phyloP scores from a whole-genome alignment of 2,797 vertebrate genomes.

The Coregonus ussuriensis region DNA sequence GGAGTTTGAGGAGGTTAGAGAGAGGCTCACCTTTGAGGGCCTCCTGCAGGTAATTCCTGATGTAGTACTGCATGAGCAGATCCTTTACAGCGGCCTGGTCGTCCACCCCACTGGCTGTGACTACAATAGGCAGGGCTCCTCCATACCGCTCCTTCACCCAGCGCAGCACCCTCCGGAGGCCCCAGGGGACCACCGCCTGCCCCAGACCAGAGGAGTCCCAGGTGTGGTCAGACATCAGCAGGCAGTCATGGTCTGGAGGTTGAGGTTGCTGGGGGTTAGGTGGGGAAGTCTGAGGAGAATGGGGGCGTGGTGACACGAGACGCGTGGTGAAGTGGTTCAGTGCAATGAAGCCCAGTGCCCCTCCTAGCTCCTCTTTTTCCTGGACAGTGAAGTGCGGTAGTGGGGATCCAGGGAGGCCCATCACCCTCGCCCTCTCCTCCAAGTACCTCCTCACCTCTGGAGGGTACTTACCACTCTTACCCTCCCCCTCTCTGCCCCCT shows the following conservation, averaged over 20 bases:
- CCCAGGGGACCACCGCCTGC: conserved; percentile 86
- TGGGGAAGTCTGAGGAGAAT: not conserved
- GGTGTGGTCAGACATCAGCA: conserved; percentile 83
- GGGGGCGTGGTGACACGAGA: conserved; percentile 76
- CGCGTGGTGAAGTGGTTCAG: conserved; percentile 95
- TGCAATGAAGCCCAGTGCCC: conserved; percentile 86
- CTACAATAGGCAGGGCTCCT: conserved; percentile 74
- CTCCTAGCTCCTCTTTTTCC: conserved; percentile 80
- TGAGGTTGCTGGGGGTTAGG: conserved; percentile 28
- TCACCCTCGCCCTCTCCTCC: conserved; percentile 56
- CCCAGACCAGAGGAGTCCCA: conserved; percentile 78
- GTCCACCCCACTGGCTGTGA: conserved; percentile 90
- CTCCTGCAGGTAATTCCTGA: conserved; percentile 86
- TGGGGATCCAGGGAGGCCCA: conserved; percentile 64
- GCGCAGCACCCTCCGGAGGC: conserved; percentile 81
- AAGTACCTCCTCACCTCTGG: conserved; percentile 78
- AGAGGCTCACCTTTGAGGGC: conserved; percentile 86
- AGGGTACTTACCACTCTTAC: conserved; percentile 75
- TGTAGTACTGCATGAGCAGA: conserved; percentile 82
- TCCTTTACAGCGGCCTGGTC: conserved; percentile 83
- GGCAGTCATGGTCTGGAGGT: conserved; percentile 72
- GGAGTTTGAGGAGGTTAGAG: not conserved
- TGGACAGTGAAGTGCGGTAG: conserved; percentile 79
- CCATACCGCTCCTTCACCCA: conserved; percentile 88
- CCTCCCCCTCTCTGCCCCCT: conserved; percentile 46